Base-by-base conservation (phyloP, 2,888 invertebrate genomes). In the Diogma glabrata region DNA sequence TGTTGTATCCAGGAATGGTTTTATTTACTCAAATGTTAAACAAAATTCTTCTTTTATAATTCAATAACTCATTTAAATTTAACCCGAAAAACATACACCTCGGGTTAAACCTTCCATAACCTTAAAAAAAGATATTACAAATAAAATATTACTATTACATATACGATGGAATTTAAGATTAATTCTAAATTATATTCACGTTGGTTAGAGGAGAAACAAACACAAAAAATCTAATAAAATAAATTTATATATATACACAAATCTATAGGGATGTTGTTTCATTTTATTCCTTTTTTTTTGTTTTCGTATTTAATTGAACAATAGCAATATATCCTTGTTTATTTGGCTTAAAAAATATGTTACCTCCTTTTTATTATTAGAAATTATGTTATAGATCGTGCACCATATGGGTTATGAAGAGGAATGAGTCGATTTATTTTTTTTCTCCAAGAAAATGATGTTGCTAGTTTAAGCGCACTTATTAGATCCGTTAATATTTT, bases 161-260 rank as follows among this genome's bases (percentile, higher is more conserved):
- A 30, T 33, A 30, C 49, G 40, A 47, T 22, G 49, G 51, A 52
- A 48, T 47, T 38, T 51, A 45, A 51, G 52, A 52, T 54, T 47
- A 54, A 51, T 54, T 52, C 54, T 52, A 40, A 54, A 51, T 54
- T 54, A 54, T 52, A 33, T 54, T 54, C 52, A 51, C 52, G 52
- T 49, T 52, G 22, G 47, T 53, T 51, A 48, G 46, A 9, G 24
- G 22, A 22, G 3, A 22, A 43, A n/a, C 28, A 43, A 43, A 43
- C 10, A 40, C 20, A 19, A 3, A 22, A 43, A n/a, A 43, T n/a
- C n/a, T 4, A 9, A 43, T 20, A 22, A 43, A n/a, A n/a, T n/a
- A n/a, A n/a, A n/a, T n/a, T n/a, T n/a, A n/a, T n/a, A n/a, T n/a
- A n/a, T n/a, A n/a, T n/a, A n/a, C n/a, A 22, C 43, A 43, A 43